Conservation (phyloP, 2,113 vertebrate species). For the Chaetodon auriga region DNA sequence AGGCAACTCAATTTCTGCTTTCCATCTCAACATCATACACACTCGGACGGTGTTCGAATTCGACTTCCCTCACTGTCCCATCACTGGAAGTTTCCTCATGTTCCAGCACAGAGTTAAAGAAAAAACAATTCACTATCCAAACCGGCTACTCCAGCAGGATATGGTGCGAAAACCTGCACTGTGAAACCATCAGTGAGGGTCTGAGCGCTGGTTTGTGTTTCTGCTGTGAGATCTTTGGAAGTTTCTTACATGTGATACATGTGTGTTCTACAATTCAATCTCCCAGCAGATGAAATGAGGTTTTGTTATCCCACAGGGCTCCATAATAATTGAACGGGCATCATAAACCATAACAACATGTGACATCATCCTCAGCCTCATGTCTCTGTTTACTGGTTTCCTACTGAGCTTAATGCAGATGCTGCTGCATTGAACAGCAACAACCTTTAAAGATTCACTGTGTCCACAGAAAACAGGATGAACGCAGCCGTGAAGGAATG, state of each 20-base stretch:
- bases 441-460: background rate
- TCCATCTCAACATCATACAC: constrained; percentile 14
- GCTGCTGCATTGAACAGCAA: constrained; percentile 1
- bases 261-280: constrained; percentile 16
- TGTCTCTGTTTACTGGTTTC: constrained; percentile 22
- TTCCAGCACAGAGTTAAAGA: background rate
- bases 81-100: background rate
- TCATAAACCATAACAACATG: constrained; percentile 26
- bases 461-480: too few relatives aligned
- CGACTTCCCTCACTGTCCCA: constrained; percentile 3
- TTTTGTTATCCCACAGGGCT: constrained; percentile 23
- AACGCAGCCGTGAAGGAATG: too few relatives aligned
- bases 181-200: background rate
- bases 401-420: constrained; percentile 6
- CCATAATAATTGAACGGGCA: constrained; percentile 10
- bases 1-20: constrained; percentile 25
- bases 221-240: background rate
- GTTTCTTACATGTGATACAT: background rate
- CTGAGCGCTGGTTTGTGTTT: background rate
- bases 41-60: background rate
- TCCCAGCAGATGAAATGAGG: constrained; percentile 30
- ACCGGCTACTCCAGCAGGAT: background rate
- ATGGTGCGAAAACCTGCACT: background rate
- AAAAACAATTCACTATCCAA: background rate
- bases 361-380: constrained; percentile 39